Base-by-base conservation (phyloP, 2,797 vertebrate genomes). In the Toxotes lorentzi region DNA sequence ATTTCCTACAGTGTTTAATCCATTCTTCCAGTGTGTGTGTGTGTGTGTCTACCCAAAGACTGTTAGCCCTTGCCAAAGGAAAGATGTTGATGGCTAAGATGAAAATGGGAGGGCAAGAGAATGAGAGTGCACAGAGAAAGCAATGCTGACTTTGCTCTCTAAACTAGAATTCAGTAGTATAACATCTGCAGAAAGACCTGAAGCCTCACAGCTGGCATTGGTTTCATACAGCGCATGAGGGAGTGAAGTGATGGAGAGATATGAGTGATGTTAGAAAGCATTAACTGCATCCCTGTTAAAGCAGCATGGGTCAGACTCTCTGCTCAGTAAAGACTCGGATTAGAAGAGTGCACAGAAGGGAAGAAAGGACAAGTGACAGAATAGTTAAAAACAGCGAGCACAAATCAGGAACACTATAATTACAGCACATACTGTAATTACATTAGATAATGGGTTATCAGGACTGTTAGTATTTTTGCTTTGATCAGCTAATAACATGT, bases 1-100 rank as follows among this genome's bases (percentile, higher is more conserved):
- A 70, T 74, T 84, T 83, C 76, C 48, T 89, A 74, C 81, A 80
- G 84, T 84, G 81, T 58, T 66, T 82, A 56, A 34, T 50, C 66
- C 27, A 50, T 75, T 77, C 82, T 60, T 84, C 66, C 70, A 75
- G 78, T 76, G 32, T 67, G 41, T 34, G 50, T 68, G 56, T 59
- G 32, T 74, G 53, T 59, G 19, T 45, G 67, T 79, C 80, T 75
- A 87, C 66, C 81, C 60, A 72, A 86, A 88, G 78, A 89, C 89
- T 87, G 86, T 86, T 86, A 94, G 94, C 94, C 94, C 93, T 95
- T 94, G 88, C 83, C 73, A 87, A 91, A 88, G 84, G 76, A 89
- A 87, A 88, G 66, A 86, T 89, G 88, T 69, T 17, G 47, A 85
- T 83, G 81, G 60, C 47, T 45, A 34, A 78, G 74, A 93, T 90